Base-by-base conservation (phyloP, 2,797 vertebrate species). In the Chaunax sp. region DNA sequence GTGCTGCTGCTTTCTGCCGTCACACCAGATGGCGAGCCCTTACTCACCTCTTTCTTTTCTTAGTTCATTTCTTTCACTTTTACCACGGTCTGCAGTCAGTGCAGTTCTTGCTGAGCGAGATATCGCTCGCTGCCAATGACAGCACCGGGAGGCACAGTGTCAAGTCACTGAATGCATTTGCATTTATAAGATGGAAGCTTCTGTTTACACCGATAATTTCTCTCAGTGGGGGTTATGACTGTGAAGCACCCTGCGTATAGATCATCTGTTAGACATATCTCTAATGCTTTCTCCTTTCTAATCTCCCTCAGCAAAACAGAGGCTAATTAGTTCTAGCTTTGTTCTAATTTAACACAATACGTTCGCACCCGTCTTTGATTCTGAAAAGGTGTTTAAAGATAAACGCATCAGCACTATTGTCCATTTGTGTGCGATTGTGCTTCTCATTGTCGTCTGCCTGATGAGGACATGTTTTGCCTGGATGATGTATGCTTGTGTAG, bases 141-240 rank as follows among this genome's bases (percentile, higher is more conserved):
- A 55, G 53, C 68, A 41, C 69, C 19, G 19, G n/a, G 69, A 83
- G 70, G 73, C 76, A 66, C 13, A 33, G 66, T 54, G 63, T 84
- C 83, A 75, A 83, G 64, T 81, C 80, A 89, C 90, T 85, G 73
- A 89, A 90, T 92, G 90, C 83, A 90, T 89, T 92, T 90, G 80
- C 84, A 86, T 91, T 90, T 80, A 88, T 87, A 89, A 92, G 91
- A 91, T 89, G 86, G 88, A 79, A 77, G 88, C 81, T 75, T 86
- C 79, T 87, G 87, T 90, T 90, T 87, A 85, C 78, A 70, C 83
- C 80, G 71, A 89, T 90, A 78, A 90, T 89, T 90, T 78, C 75
- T 80, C 88, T 80, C 87, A 65, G 73, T 15, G 70, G 86, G 89
- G 87, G 81, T 75, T 72, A 83, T 77, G 73, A 65, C 75, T 50